Conservation (phyloP, 2,113 vertebrate genomes). For the Protobothrops flavoviridis region DNA sequence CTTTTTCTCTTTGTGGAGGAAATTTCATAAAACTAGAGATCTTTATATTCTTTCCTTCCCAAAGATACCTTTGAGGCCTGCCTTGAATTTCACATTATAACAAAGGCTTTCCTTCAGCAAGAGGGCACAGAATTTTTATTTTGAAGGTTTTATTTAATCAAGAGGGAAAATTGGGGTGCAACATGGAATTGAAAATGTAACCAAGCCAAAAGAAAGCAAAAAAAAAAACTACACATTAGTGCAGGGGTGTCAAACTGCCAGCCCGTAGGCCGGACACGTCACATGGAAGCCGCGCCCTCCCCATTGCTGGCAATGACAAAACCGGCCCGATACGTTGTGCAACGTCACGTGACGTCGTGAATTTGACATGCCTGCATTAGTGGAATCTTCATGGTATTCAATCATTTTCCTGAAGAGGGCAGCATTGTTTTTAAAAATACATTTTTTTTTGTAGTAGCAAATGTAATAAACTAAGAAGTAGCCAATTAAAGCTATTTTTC, state of each 20-base stretch:
- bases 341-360: too few species aligned
- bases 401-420: not conserved
- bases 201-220: too few species aligned
- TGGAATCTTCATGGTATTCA: rapidly evolving
- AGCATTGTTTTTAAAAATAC: not conserved
- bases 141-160: not conserved
- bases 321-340: too few species aligned
- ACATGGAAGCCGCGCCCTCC: too few species aligned
- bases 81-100: not conserved
- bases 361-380: not conserved
- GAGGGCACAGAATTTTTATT: not conserved
- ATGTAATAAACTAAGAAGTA: rapidly evolving
- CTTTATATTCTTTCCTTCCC: not conserved
- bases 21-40: not conserved
- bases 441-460: rapidly evolving
- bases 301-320: too few species aligned
- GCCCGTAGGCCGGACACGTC: too few species aligned
- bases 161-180: not conserved
- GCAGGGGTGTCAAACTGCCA: too few species aligned
- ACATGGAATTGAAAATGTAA: not conserved
- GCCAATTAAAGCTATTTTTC: rapidly evolving
- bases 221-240: too few species aligned
- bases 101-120: not conserved
- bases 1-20: not conserved
- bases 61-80: not conserved